A percentile compares a stretch with the other conserved stretches of the same genome.
These are phyloP conservation scores for Montipora foliosa DNA, from an alignment of 64 coral and sea anemone species.

Conservation along the genomic window DNA sequence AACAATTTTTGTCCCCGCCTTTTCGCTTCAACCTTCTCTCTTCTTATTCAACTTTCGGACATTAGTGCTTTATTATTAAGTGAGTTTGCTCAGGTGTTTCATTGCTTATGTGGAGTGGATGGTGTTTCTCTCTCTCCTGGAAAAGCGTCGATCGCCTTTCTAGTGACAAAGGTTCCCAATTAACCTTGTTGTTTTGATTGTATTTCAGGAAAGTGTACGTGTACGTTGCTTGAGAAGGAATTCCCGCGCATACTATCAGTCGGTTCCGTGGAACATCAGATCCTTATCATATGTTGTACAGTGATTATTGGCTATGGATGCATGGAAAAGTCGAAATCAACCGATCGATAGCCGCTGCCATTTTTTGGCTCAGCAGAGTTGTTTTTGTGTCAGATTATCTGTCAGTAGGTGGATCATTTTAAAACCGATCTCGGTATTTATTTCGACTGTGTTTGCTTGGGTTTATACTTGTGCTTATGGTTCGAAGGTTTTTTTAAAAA, in stretches of 20 bases:
- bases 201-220: constrained; percentile 78
- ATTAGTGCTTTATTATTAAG: too few species aligned
- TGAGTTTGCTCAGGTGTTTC: too few species aligned
- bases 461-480: background rate
- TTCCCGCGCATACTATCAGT: background rate
- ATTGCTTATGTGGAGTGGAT: too few species aligned
- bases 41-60: too few species aligned
- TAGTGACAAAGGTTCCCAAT: background rate
- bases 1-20: too few species aligned
- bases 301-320: background rate
- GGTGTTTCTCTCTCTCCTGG: too few species aligned
- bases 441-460: background rate
- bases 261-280: background rate
- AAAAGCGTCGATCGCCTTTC: background rate
- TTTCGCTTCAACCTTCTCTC: too few species aligned
- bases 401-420: background rate
- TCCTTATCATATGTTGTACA: background rate
- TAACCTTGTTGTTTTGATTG: background rate
- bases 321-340: background rate
- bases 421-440: background rate
- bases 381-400: background rate
- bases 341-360: background rate
- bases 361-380: background rate
- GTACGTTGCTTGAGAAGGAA: constrained; percentile 78
- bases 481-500: background rate